A percentile compares a stretch with the other conserved stretches of the same genome.
Evolutionary conservation across 2,888 invertebrate species (phyloP).

Genomic region (Melinopterus prodromus): DNA sequence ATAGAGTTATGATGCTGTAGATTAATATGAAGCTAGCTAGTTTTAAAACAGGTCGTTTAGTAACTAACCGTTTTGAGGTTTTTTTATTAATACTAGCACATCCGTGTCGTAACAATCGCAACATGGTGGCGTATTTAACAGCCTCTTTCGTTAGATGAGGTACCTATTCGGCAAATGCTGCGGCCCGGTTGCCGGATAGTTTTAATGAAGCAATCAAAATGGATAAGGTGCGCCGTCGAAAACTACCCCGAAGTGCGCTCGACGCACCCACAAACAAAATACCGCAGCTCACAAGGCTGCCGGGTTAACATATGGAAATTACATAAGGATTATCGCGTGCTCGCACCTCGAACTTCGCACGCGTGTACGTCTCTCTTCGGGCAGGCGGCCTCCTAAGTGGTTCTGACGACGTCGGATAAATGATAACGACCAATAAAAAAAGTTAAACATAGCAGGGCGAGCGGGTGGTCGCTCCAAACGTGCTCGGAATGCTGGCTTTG

Average conservation of each 20-base stretch:
- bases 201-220: slow-evolving; percentile 4
- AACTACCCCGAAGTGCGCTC: neutral
- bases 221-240: slow-evolving; percentile 4
- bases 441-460: neutral
- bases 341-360: neutral
- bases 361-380: neutral
- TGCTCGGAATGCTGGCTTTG: neutral
- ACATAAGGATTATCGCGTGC: neutral
- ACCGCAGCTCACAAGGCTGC: neutral
- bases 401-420: neutral
- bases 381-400: neutral
- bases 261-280: neutral
- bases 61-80: too few species aligned
- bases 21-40: too few species aligned
- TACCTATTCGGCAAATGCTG: neutral
- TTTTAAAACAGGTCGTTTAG: too few species aligned
- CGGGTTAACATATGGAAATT: neutral
- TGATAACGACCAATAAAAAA: neutral
- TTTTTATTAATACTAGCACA: neutral
- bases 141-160: neutral
- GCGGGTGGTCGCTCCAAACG: neutral
- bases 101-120: neutral
- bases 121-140: neutral
- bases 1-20: too few species aligned
- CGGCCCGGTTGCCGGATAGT: neutral